Evolutionary conservation across 2,113 vertebrate genomes (phyloP).

Genomic region (Larimichthys crocea): DNA sequence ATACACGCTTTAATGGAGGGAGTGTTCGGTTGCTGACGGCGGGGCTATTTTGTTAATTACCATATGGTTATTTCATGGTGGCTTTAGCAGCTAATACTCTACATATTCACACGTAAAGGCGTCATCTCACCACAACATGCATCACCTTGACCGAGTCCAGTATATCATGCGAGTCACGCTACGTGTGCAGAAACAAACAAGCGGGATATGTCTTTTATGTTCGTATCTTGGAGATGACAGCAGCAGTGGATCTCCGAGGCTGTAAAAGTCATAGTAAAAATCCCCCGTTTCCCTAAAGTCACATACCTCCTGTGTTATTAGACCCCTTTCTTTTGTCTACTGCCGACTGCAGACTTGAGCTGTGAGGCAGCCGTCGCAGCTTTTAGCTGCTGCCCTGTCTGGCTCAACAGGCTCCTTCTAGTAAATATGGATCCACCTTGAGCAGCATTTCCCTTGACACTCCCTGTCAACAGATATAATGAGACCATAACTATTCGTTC

Average conservation of each 20-base stretch:
- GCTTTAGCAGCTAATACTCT: slow-evolving; percentile 7
- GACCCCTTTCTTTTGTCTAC: slow-evolving; percentile 36
- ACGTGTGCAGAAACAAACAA: background rate
- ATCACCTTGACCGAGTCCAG: background rate
- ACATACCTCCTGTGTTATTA: slow-evolving; percentile 39
- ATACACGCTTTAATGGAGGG: slow-evolving; percentile 23
- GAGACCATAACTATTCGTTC: slow-evolving; percentile 68
- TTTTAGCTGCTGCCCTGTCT: slow-evolving; percentile 38
- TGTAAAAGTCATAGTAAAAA: slow-evolving; percentile 56
- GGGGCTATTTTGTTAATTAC: slow-evolving; percentile 28
- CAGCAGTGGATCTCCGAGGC: slow-evolving; percentile 21
- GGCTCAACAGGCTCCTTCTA: slow-evolving; percentile 50
- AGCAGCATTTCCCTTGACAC: slow-evolving; percentile 38
- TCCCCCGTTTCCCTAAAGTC: slow-evolving; percentile 44
- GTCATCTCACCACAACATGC: background rate
- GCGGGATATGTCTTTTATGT: slow-evolving; percentile 28
- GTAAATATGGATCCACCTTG: slow-evolving; percentile 62
- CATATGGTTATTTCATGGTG: slow-evolving; percentile 33
- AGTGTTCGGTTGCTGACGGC: slow-evolving; percentile 5
- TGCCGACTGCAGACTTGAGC: slow-evolving; percentile 17
- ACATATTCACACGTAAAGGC: background rate
- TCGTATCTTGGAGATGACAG: slow-evolving; percentile 37
- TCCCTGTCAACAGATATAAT: slow-evolving; percentile 67
- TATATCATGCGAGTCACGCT: slow-evolving; percentile 11
- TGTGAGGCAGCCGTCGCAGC: slow-evolving; percentile 21